A percentile compares a stretch with the other conserved stretches of the same genome.
Evolutionary conservation across 2,113 vertebrate species (phyloP).

Genomic region (Chunga burmeisteri): DNA sequence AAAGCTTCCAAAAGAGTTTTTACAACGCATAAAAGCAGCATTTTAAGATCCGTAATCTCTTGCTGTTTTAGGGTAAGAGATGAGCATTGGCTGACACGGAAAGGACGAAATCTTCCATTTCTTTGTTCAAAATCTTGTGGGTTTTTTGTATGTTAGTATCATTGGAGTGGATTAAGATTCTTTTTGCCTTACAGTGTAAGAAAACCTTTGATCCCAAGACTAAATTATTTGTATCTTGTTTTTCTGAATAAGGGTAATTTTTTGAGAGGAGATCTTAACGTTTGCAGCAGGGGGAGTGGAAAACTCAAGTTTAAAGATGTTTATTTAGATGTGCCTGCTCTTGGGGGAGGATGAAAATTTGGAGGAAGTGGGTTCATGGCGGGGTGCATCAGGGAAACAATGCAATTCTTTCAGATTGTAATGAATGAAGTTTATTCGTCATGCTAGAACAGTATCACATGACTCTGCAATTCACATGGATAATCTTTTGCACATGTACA

Average conservation of each 20-base stretch:
- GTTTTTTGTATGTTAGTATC: neutral
- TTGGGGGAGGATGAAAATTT: neutral
- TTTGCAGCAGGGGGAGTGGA: neutral
- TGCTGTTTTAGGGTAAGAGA: neutral
- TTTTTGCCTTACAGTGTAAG: neutral
- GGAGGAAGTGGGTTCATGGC: neutral
- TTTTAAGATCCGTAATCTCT: neutral
- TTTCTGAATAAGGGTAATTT: neutral
- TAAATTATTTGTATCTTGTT: neutral
- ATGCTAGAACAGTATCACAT: accelerated
- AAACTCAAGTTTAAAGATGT: neutral
- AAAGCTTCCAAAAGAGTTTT: slow-evolving; percentile 1
- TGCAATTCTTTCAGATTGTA: neutral
- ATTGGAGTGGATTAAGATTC: neutral
- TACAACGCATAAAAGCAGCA: neutral
- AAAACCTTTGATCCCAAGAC: neutral
- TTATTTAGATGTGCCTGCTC: neutral
- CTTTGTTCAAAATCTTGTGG: neutral
- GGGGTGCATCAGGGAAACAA: neutral
- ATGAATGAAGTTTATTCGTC: neutral
- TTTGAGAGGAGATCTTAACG: accelerated
- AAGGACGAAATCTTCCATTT: neutral
- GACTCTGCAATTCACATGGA: neutral
- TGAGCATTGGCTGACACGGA: neutral
- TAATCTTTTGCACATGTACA: accelerated